Base-by-base conservation (phyloP, 2,797 vertebrate genomes). In the Cryptoprocta ferox region DNA sequence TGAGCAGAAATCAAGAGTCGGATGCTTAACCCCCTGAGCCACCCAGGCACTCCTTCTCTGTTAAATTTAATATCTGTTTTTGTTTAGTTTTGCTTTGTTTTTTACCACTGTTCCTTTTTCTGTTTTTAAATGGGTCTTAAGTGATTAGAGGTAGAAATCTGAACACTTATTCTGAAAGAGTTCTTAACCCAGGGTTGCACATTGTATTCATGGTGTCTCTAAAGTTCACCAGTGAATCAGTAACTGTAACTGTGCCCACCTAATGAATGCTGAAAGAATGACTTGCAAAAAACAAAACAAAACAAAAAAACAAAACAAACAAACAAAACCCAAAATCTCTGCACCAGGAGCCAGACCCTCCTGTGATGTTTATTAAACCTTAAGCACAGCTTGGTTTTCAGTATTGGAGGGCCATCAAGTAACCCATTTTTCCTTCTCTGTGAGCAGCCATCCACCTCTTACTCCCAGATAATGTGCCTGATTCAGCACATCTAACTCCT, bases 351-450 rank as follows among this genome's bases (percentile, higher is more conserved):
- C 2, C 2, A 50, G 32, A 68, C 16, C 16, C 9, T 39, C 1
- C 39, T 32, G 5, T 35, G 10, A 53, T 28, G 19, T 63, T 80
- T 50, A 53, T 45, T 26, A 92, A 59, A 4, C n/a, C 59, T 39
- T 90, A 16, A 39, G 39, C 39, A 15, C 13, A 68, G 48, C 86
- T 89, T 87, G 56, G 13, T 87, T 93, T 78, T 93, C 35, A 42
- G n/a, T 48, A 65, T 30, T 42, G 37, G 68, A 89, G 10, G 45
- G 3, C 70, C 50, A 73, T 63, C 37, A 80, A 65, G 12, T 95
- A 81, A 39, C 21, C 21, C 8, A 30, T 32, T 14, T 68, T 95
- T 56, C 76, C 70, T 8, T 56, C 30, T 71, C 56, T 94, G 63
- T 37, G 30, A 84, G 15, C 19, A 76, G 18, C 21, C 45, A 26